These are phyloP conservation scores for Tribolium freemani DNA, from an alignment of 2,888 invertebrate species.

Conservation along the genomic window DNA sequence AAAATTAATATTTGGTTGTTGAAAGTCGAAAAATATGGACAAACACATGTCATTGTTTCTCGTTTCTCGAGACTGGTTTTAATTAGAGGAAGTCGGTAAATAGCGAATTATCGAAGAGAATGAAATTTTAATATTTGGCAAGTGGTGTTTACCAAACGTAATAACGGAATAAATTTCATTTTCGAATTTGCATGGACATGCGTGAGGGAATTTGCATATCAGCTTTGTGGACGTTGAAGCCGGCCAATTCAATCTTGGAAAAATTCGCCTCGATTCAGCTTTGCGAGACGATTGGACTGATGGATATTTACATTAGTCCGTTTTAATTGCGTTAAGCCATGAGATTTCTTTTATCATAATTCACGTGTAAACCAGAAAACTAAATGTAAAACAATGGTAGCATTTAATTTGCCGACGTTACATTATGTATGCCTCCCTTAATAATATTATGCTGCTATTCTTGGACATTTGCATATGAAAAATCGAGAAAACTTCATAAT, in stretches of 20 bases:
- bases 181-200: conserved; percentile 59
- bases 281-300: conserved; percentile 25
- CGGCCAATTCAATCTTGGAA: conserved; percentile 39
- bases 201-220: conserved; percentile 60
- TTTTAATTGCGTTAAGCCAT: conserved; percentile 60
- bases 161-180: conserved; percentile 60
- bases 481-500: conserved; percentile 1
- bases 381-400: conserved; percentile 58
- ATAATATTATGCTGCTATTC: conserved; percentile 23
- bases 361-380: conserved; percentile 60
- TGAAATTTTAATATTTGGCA: conserved; percentile 56
- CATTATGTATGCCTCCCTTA: conserved; percentile 47
- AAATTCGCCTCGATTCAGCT: conserved; percentile 9
- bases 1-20: not conserved
- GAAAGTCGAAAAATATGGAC: not conserved
- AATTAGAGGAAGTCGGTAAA: conserved; percentile 48
- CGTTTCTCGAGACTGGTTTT: conserved; percentile 29
- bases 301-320: conserved; percentile 56
- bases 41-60: conserved; percentile 20
- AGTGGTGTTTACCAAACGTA: conserved; percentile 54
- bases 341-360: conserved; percentile 63
- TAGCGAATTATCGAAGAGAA: conserved; percentile 49
- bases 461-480: conserved; percentile 42
- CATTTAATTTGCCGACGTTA: conserved; percentile 56
- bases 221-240: conserved; percentile 50